Evolutionary conservation across 2,113 vertebrate species (phyloP).

Genomic region (Tricholaema leucomelas): DNA sequence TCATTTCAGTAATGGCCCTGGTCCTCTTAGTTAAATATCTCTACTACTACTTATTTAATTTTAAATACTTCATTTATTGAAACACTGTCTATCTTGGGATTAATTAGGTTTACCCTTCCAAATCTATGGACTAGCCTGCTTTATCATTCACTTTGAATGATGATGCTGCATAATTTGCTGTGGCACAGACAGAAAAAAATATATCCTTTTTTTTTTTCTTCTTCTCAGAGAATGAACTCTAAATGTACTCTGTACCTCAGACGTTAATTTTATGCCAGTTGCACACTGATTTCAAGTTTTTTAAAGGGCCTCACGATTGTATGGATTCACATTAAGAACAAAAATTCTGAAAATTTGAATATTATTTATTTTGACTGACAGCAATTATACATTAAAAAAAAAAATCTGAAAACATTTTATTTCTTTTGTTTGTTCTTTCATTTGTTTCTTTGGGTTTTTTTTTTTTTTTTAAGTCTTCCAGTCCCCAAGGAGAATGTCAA

Average conservation of each 20-base stretch:
- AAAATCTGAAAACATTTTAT: background rate
- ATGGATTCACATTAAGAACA: background rate
- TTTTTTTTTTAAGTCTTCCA: background rate
- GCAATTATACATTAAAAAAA: background rate
- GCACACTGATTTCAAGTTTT: background rate
- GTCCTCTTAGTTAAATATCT: constrained; percentile 67
- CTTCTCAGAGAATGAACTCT: constrained; percentile 16
- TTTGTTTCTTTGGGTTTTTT: background rate
- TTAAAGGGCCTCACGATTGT: background rate
- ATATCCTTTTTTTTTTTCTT: constrained; percentile 20
- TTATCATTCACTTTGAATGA: constrained; percentile 68
- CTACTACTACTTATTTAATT: constrained; percentile 63
- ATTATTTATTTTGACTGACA: constrained; percentile 18
- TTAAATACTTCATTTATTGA: constrained; percentile 63
- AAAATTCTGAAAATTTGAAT: background rate
- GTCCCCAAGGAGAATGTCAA: constrained; percentile 50
- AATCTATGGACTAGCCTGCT: constrained; percentile 54
- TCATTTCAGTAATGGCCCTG: constrained; percentile 65
- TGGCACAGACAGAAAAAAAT: constrained; percentile 26
- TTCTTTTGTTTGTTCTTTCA: background rate
- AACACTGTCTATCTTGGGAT: constrained; percentile 39
- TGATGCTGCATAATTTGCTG: constrained; percentile 53
- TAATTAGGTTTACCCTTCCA: constrained; percentile 67
- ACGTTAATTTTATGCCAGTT: background rate
- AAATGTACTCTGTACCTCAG: background rate